phyloP scores from a whole-genome alignment of 1,140 invertebrate species.

The Coboldia fuscipes region DNA sequence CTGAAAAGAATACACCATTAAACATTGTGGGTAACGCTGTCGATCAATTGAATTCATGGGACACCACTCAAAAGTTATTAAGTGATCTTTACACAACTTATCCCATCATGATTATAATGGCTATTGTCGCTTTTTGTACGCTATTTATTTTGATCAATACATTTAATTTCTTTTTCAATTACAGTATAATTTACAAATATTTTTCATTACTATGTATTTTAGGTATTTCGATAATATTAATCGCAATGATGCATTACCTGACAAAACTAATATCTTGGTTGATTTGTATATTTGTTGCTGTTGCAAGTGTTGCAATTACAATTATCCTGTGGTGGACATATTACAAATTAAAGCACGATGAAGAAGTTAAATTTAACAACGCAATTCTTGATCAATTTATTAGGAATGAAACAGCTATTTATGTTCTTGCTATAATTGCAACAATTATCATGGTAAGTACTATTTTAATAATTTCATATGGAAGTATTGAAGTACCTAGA shows the following conservation, averaged over 20 bases:
- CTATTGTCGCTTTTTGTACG: slow-evolving; percentile 61
- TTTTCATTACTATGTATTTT: slow-evolving; percentile 18
- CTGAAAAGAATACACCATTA: slow-evolving; percentile 22
- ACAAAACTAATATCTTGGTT: slow-evolving; percentile 69
- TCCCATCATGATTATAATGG: slow-evolving; percentile 63
- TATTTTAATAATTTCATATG: slow-evolving; percentile 1
- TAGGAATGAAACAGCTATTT: slow-evolving; percentile 66
- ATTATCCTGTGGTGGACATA: slow-evolving; percentile 77
- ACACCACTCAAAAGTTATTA: slow-evolving; percentile 67
- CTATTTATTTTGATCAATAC: slow-evolving; percentile 7
- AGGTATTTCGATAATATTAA: slow-evolving; percentile 65
- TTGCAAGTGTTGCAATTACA: slow-evolving; percentile 55
- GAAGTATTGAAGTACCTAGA: slow-evolving; percentile 5
- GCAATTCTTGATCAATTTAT: slow-evolving; percentile 47
- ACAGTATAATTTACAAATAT: background rate
- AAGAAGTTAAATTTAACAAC: slow-evolving; percentile 8
- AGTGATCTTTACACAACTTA: slow-evolving; percentile 72
- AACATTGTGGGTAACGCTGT: slow-evolving; percentile 47
- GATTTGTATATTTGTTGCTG: slow-evolving; percentile 54
- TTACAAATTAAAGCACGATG: slow-evolving; percentile 43
- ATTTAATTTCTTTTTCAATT: slow-evolving; percentile 1
- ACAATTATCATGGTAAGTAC: slow-evolving; percentile 39
- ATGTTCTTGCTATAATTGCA: slow-evolving; percentile 64
- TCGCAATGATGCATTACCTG: slow-evolving; percentile 63
- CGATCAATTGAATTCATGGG: slow-evolving; percentile 65